Base-by-base conservation (phyloP, 2,797 vertebrate species). In the Cheirogaleus major region DNA sequence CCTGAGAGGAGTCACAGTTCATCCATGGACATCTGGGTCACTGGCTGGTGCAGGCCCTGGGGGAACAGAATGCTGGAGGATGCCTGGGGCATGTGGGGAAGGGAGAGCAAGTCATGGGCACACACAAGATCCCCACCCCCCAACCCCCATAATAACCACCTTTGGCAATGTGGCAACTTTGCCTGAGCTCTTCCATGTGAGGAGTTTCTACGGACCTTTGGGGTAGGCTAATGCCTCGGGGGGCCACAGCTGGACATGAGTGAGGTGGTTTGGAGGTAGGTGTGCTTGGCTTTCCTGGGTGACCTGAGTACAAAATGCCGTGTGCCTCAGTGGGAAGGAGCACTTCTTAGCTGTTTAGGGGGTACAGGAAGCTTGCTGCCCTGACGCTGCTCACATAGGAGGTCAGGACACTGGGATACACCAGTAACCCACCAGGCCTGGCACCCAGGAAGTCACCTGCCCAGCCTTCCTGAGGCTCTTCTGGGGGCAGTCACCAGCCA, bases 61-160 rank as follows among this genome's bases (percentile, higher is more conserved):
- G 41, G 70, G 61, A 73, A 73, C 50, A 73, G 59, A 92, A 85
- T 50, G 65, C 59, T 82, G 76, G 41, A 59, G 88, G 63, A 65
- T n/a, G 4, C 50, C 50, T 43, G 2, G n/a, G 13, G 9, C 5
- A 20, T 55, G 4, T 11, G 3, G 8, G 3, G 4, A 48, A 13
- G 20, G 25, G 35, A 85, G 48, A 67, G 22, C 22, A 57, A 7
- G 27, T 38, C 12, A 2, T 15, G n/a, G 8, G 35, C 67, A 45
- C 9, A 27, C n/a, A 8, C 18, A 41, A n/a, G 84, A 9, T 2
- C 12, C 18, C 45, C 11, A 45, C 1, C 35, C 32, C 27, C 48
- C 7, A 43, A 2, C 3, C 3, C 4, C 3, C 1, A 8, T 1
- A 17, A 18, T 57, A 63, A 45, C 30, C 43, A 6, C 22, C 23